A percentile compares a stretch with the other conserved stretches of the same genome.
Conservation (phyloP, 2,888 invertebrate genomes). For the Brachypalpus laphriformis region DNA sequence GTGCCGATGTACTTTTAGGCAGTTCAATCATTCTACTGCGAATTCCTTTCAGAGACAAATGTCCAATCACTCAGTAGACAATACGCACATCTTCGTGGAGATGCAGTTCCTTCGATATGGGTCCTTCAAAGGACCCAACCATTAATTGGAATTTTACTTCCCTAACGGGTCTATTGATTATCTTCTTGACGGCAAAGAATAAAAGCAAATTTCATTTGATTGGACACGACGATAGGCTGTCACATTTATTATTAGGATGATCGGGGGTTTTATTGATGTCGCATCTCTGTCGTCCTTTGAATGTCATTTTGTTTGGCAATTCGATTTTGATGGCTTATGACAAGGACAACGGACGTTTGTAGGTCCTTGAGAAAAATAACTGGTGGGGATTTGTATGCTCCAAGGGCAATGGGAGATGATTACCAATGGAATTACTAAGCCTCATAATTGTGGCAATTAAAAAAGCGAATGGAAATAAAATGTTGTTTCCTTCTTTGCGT, state of each 20-base stretch:
- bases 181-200: constrained; percentile 13
- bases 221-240: constrained; percentile 18
- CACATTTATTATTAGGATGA: constrained; percentile 23
- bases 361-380: not conserved
- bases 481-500: not conserved
- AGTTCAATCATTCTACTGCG: not conserved
- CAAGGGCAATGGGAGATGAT: not conserved
- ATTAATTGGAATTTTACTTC: constrained; percentile 19
- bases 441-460: constrained; percentile 30
- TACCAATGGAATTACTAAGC: constrained; percentile 7
- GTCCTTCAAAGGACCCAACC: not conserved
- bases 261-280: constrained; percentile 17
- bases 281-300: not conserved
- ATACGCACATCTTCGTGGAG: not conserved
- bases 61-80: not conserved
- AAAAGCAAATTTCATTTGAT: constrained; percentile 23
- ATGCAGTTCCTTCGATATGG: not conserved
- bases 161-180: constrained; percentile 1
- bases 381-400: not conserved
- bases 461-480: not conserved
- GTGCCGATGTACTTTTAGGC: not conserved
- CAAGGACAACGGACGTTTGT: not conserved
- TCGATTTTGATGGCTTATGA: constrained; percentile 28
- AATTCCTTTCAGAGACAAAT: not conserved
- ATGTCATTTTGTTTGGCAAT: constrained; percentile 26